These are phyloP conservation scores for Acrobasis repandana DNA, from an alignment of 2,888 invertebrate genomes.

Conservation along the genomic window DNA sequence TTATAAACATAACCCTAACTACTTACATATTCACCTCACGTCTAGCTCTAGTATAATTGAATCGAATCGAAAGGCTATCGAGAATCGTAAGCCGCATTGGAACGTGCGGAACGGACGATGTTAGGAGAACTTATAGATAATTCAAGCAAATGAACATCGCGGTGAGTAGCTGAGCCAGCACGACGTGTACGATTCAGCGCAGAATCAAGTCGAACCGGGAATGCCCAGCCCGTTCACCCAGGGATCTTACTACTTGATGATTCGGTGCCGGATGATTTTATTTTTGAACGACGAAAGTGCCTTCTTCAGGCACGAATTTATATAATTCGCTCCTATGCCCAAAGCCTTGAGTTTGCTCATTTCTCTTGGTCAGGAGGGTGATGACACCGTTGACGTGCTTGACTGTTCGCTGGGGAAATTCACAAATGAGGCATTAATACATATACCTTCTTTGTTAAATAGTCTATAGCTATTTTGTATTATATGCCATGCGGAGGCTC, in stretches of 20 bases:
- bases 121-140: conserved; percentile 34
- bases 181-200: conserved; percentile 46
- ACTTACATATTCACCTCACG: conserved; percentile 5
- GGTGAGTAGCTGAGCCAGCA: conserved; percentile 29
- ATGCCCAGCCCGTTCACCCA: not conserved
- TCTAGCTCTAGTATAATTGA: conserved; percentile 5
- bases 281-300: too few species aligned
- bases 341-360: too few species aligned
- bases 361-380: too few species aligned
- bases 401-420: too few species aligned
- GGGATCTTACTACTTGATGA: not conserved
- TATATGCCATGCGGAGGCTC: too few species aligned
- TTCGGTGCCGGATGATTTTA: not conserved
- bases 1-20: conserved; percentile 16
- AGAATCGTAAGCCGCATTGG: conserved; percentile 25
- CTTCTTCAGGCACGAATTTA: too few species aligned
- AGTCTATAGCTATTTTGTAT: too few species aligned
- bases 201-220: conserved; percentile 35
- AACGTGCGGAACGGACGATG: conserved; percentile 36
- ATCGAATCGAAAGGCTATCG: conserved; percentile 17
- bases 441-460: too few species aligned
- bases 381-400: too few species aligned
- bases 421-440: too few species aligned
- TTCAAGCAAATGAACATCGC: conserved; percentile 16
- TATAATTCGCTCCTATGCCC: too few species aligned